Evolutionary conservation across 2,797 vertebrate species (phyloP), one percentile per base, ranked within the genome.

Genomic region (Myotis daubentonii): DNA sequence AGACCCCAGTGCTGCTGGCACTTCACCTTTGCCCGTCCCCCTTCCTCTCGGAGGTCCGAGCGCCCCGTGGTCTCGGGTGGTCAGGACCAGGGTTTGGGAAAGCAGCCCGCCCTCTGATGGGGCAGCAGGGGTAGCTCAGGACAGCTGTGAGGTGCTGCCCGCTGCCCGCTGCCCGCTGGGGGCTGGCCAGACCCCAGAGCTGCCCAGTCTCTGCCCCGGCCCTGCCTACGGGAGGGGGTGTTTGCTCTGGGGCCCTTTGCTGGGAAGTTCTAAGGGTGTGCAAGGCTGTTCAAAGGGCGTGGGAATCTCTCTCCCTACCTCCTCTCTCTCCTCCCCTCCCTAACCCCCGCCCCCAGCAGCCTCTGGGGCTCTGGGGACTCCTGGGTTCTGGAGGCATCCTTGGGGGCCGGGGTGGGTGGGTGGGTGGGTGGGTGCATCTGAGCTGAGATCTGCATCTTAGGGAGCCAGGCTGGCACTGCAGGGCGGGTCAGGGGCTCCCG

Each of bases 1-100:
- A 47, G 38, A 17, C 57, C n/a, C 19, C 28, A 2, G 33, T 0
- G 4, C 5, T 0, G 8, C 2, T 3, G 23, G 53, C 0, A 0
- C 8, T 5, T 47, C 38, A 5, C 62, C 38, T 28, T 30, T 2
- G 9, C 20, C 49, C 2, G 2, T 15, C 62, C 36, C 12, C 38
- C 3, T 22, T 19, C 23, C 15, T 60, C 6, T 13, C 0, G 0
- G 57, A 11, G 23, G 23, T 5, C 57, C 25, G 57, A 60, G 57
- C 10, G 10, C 11, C 57, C 25, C 5, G 57, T 2, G 57, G 57
- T 28, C 57, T 23, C 1, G 9, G 57, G 47, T 10, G 57, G 23
- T 12, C 57, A 28, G 36, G 17, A 28, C 0, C 0, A 1, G 1
- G 10, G 41, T 55, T 36, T 12, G 16, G 16, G 23, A 65, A n/a